phyloP scores from a whole-genome alignment of 2,797 vertebrate genomes.

The Phoebastria nigripes region DNA sequence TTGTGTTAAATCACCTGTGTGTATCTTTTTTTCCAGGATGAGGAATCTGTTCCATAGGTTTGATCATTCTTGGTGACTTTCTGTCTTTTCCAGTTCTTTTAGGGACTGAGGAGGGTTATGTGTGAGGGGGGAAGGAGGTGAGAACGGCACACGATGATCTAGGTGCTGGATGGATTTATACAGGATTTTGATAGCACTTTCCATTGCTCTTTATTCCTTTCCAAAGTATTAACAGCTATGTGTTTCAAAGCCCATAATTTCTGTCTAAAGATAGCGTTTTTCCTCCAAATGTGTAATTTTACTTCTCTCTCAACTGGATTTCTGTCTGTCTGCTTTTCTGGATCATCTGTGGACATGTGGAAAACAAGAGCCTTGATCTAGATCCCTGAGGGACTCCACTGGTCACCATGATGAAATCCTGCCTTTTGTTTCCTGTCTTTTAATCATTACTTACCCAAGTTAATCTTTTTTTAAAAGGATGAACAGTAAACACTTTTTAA shows the following conservation, averaged over 20 bases:
- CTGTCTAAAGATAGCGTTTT: neutral
- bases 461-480: neutral
- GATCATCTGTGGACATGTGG: neutral
- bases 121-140: neutral
- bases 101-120: neutral
- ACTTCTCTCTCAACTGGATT: neutral
- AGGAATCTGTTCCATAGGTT: neutral
- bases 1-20: neutral
- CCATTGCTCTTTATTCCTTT: neutral
- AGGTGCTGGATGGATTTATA: neutral
- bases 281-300: neutral
- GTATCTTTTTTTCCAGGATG: neutral
- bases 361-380: neutral
- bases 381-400: neutral
- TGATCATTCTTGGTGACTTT: neutral
- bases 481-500: neutral
- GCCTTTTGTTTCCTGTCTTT: neutral
- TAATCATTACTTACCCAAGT: neutral
- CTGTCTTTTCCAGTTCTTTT: neutral
- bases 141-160: rapidly evolving
- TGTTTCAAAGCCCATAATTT: neutral
- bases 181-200: neutral
- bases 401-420: neutral
- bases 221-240: neutral
- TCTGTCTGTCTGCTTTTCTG: neutral